Evolutionary conservation across 2,113 vertebrate species (phyloP), one percentile per base, ranked within the genome.

Genomic region (Hemicordylus capensis): DNA sequence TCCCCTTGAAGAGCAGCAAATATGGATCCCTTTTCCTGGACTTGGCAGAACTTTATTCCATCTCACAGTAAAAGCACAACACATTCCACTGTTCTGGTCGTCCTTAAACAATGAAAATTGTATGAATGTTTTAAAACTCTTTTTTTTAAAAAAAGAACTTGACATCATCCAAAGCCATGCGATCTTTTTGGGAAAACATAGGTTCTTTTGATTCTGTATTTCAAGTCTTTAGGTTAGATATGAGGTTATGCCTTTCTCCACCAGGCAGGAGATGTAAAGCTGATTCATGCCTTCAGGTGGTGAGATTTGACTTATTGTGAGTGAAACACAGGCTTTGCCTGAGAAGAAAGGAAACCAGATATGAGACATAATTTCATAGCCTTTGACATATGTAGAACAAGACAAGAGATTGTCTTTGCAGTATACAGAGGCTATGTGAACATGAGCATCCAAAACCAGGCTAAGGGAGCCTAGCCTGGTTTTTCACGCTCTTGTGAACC

Each of bases 211-310:
- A 69, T 58, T 59, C 8, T 72, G 64, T 14, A 61, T 46, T 72
- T 37, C 56, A n/a, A 76, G 48, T 37, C 61, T 76, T 85, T 59
- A 59, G 76, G 51, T 59, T 44, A 85, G n/a, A 79, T 72, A 22
- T 72, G 66, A 85, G 34, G 54, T 39, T 59, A 70, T 70, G n/a
- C n/a, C 59, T 78, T 70, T 85, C 75, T 85, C 54, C 3, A 28
- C 17, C 63, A 78, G 54, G 39, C 39, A 20, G 22, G 54, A 70
- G 51, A 78, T 70, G 64, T 34, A 79, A 79, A 59, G n/a, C 22
- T 59, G 14, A 79, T 51, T 19, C 56, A 44, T 85, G 66, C 84
- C 84, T 61, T 72, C n/a, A 20, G 83, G 83, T 70, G 37, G n/a
- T 59, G 42, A 59, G 76, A 59, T 22, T 48, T 70, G 76, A 79